Conservation (phyloP, 2,113 vertebrate genomes). For the Thomomys bottae region DNA sequence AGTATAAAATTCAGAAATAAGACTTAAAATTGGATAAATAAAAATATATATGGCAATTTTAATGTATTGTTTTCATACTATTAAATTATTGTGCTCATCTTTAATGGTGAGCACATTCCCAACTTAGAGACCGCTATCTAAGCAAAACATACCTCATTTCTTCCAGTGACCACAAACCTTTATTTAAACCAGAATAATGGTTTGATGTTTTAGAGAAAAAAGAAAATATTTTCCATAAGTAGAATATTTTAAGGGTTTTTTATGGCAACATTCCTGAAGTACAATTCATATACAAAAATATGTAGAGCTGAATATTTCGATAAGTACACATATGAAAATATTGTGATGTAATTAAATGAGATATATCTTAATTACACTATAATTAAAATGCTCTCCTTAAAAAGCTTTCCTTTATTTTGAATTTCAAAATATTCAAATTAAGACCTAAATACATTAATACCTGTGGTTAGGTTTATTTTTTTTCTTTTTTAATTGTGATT, state of each 20-base stretch:
- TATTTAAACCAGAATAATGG: background rate
- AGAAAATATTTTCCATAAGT: background rate
- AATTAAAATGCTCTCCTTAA: no score
- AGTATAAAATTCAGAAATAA: background rate
- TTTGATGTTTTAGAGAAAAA: background rate
- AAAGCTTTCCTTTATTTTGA: background rate
- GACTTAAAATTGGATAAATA: background rate
- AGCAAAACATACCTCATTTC: background rate
- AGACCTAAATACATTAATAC: background rate
- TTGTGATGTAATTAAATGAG: background rate
- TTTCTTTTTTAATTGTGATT: no score
- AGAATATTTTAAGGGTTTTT: background rate
- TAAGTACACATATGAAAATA: background rate
- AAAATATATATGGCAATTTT: background rate
- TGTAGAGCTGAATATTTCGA: background rate
- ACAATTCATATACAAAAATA: background rate
- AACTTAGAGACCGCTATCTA: background rate
- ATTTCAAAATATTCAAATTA: background rate
- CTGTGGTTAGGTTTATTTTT: background rate
- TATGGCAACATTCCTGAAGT: background rate
- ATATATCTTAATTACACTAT: constrained; percentile 5
- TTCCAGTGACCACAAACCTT: background rate
- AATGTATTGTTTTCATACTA: background rate
- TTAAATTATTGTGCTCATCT: background rate
- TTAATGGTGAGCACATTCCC: background rate